Evolutionary conservation across 2,888 invertebrate species (phyloP), one percentile per base, ranked within the genome.

Genomic region (Crossocerus cetratus): DNA sequence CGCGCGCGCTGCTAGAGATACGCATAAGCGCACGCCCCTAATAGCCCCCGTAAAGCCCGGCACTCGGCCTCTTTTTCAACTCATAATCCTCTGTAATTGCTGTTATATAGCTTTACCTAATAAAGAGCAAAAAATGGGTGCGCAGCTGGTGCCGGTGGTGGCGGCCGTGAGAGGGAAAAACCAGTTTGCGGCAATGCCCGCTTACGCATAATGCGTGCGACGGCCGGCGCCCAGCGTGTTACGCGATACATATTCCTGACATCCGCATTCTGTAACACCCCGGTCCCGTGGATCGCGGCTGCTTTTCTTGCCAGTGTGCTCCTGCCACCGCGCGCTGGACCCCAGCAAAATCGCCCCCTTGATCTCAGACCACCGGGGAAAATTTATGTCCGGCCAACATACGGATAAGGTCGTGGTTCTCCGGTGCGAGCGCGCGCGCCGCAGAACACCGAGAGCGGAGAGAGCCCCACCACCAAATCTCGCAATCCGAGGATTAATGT

Each of bases 71-170:
- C 65, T 73, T 75, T 71, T 67, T 75, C 72, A 63, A 69, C 71
- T 66, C 72, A 78, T 80, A 81, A 81, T 83, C 74, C 69, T 72
- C 65, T 73, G 78, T 86, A 86, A 86, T 86, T 86, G 82, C 82
- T 72, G 79, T 83, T 83, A 84, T 77, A 78, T 72, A 74, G 78
- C 74, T 78, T 83, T 80, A 78, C 77, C 76, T 83, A 81, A 86
- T 85, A 81, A 85, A 82, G 78, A 78, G 65, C 62, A 74, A 83
- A 80, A 83, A 71, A 70, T 69, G 57, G 2, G 53, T 43, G 23
- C 18, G 59, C 68, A 65, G 72, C 67, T 65, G 73, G 45, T 55
- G 43, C 14, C 18, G 14, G 8, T 32, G 32, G 8, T 11, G 32
- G 5, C 11, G 32, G 32, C 8, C 11, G 1, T 32, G 65, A 61